Conservation (phyloP, 2,888 invertebrate genomes). For the Agonopterix subpropinquella region DNA sequence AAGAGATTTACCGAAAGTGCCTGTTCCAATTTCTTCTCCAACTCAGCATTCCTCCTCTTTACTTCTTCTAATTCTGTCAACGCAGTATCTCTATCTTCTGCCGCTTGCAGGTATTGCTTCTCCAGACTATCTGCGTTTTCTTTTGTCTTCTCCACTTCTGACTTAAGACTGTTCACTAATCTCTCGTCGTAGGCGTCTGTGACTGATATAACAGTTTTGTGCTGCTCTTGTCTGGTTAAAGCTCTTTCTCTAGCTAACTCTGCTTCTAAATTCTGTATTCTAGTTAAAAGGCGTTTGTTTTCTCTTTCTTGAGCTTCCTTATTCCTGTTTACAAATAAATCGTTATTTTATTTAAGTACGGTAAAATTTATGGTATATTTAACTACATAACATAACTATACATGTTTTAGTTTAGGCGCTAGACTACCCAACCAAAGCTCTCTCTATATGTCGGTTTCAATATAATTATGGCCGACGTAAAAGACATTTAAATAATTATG, state of each 20-base stretch:
- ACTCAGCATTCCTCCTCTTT: conserved; percentile 83
- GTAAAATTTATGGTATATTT: too few species aligned
- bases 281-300: conserved; percentile 87
- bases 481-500: too few species aligned
- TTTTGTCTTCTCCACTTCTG: conserved; percentile 85
- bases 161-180: conserved; percentile 80
- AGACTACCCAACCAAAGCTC: too few species aligned
- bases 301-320: conserved; percentile 91
- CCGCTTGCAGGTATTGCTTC: conserved; percentile 84
- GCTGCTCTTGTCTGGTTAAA: conserved; percentile 67
- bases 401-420: too few species aligned
- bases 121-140: conserved; percentile 88
- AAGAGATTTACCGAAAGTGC: conserved; percentile 70
- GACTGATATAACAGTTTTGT: conserved; percentile 70
- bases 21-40: conserved; percentile 86
- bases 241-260: conserved; percentile 84
- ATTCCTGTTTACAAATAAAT: conserved; percentile 65
- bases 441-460: too few species aligned
- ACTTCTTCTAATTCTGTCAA: conserved; percentile 87
- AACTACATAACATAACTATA: too few species aligned
- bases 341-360: not conserved
- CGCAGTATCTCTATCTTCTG: conserved; percentile 84
- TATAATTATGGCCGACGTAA: too few species aligned
- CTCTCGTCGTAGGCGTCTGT: conserved; percentile 78
- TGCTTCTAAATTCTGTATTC: conserved; percentile 87